Base-by-base conservation (phyloP, 2,888 invertebrate species). In the Apamea crenata region DNA sequence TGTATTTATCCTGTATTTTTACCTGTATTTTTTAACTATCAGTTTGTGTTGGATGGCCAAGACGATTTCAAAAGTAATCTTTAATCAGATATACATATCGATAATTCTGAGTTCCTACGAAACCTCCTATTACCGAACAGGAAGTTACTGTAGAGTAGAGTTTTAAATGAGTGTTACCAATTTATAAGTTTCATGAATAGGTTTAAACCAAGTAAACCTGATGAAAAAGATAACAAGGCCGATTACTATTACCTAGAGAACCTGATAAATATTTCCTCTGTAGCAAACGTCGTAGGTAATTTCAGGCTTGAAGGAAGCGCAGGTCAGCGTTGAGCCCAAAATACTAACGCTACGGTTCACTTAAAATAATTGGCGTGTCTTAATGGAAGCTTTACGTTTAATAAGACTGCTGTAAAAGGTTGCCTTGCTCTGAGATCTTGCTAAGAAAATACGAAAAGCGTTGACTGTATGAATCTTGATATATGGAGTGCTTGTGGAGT, bases 351-450 rank as follows among this genome's bases (percentile, higher is more conserved):
- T 81, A 74, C 74, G 84, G 50, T 63, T 61, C 84, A 84, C 84
- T 84, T 84, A 84, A 84, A 84, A 67, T 84, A 84, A 84, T 84
- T 84, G 84, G 74, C 44, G 66, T 59, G 72, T 72, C 84, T 81
- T 84, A 84, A 81, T 83, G 74, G 71, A 77, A 53, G 44, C 68
- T 53, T 81, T 74, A 74, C 67, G 71, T 77, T 84, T 77, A 74
- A 72, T 81, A 81, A 74, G 80, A 74, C 59, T 61, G 14, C 50
- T 71, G 65, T 72, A 80, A 74, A 73, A 71, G 73, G 61, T 77
- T 66, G 63, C 40, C 50, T 65, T 75, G 18, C 18, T 40, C 40
- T 59, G 12, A 69, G 56, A 74, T 61, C 72, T 36, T 29, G 1
- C 56, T 36, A 21, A 36, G 32, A 32, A 72, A 72, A 68, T n/a